Evolutionary conservation across 2,797 vertebrate species (phyloP).

Genomic region (Danio kyathit): DNA sequence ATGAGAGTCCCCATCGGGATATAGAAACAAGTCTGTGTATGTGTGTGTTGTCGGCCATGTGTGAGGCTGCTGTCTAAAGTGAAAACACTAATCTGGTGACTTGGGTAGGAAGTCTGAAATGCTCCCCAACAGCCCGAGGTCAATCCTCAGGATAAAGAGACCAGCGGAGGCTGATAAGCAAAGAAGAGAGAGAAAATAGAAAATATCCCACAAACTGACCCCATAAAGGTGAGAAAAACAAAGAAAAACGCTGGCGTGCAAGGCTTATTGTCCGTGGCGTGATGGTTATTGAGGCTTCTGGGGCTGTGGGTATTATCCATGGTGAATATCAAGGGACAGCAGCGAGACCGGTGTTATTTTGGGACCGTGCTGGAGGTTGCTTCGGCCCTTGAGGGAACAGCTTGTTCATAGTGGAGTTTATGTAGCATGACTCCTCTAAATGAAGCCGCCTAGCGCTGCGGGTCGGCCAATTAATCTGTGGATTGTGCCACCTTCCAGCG

Average conservation of each 20-base stretch:
- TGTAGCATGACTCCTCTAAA: constrained; percentile 77
- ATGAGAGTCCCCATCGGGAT: too few relatives aligned
- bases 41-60: not conserved
- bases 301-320: constrained; percentile 37
- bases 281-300: constrained; percentile 16
- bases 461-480: constrained; percentile 78
- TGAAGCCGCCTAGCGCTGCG: constrained; percentile 72
- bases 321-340: constrained; percentile 23
- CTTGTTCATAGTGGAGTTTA: constrained; percentile 74
- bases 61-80: constrained; percentile 11
- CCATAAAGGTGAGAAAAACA: constrained; percentile 18
- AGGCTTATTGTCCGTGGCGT: not conserved
- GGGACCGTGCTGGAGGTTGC: constrained; percentile 64
- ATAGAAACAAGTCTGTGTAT: too few relatives aligned
- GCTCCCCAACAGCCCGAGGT: constrained; percentile 13
- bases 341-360: constrained; percentile 67
- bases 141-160: constrained; percentile 20
- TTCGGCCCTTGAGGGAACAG: constrained; percentile 66
- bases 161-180: constrained; percentile 56
- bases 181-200: constrained; percentile 56
- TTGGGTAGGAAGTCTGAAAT: constrained; percentile 10
- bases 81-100: constrained; percentile 9
- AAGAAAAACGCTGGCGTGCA: not conserved
- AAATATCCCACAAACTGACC: constrained; percentile 21
- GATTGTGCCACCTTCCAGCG: constrained; percentile 69